These are phyloP conservation scores for Eptesicus fuscus DNA, from an alignment of 2,113 vertebrate species.

Conservation along the genomic window DNA sequence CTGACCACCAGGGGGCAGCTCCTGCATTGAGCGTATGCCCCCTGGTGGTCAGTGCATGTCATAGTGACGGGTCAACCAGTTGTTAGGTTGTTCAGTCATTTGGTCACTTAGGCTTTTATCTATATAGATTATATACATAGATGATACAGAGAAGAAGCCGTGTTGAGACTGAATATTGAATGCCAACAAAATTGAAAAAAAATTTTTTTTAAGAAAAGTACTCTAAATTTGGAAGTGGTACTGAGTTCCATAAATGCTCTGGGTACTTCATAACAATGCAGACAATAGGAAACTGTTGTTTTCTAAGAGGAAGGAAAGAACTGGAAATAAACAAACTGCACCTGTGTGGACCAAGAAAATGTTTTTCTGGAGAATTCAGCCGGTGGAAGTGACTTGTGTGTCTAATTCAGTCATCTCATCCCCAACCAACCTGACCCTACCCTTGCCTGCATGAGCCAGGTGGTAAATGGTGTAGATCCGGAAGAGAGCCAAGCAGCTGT, in stretches of 20 bases:
- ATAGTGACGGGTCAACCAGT: too few species aligned
- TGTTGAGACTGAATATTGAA: not conserved
- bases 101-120: too few species aligned
- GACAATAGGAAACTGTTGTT: not conserved
- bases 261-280: not conserved
- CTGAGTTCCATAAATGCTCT: not conserved
- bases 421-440: fast-evolving
- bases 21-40: too few species aligned
- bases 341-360: not conserved
- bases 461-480: not conserved
- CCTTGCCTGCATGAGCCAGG: not conserved
- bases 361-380: not conserved
- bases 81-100: too few species aligned
- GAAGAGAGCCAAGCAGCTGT: too few species aligned
- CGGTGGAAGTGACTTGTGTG: not conserved
- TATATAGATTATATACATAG: too few species aligned
- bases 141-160: not conserved
- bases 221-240: not conserved
- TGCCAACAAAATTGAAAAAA: not conserved
- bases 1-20: too few species aligned
- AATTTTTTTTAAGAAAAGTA: not conserved
- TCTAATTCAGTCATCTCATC: not conserved
- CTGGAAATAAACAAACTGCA: not conserved
- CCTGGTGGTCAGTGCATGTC: too few species aligned
- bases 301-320: not conserved